Evolutionary conservation across 2,888 invertebrate species (phyloP).

Genomic region (Hyposoter dolosus): DNA sequence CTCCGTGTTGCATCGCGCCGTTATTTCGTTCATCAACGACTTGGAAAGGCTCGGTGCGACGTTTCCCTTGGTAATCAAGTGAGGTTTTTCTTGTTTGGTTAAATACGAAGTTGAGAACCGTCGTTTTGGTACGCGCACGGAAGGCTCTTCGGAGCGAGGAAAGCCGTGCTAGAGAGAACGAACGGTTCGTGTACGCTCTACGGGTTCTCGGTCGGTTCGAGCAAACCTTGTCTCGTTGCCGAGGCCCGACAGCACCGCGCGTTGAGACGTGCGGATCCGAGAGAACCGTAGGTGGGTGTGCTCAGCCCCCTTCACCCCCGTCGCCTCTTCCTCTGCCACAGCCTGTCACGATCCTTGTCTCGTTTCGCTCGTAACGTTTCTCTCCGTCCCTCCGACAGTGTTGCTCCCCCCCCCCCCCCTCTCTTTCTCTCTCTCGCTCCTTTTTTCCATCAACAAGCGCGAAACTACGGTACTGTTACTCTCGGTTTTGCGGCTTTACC

Average conservation of each 20-base stretch:
- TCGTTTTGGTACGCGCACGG: background rate
- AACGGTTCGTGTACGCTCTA: conserved; percentile 37
- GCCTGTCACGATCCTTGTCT: conserved; percentile 46
- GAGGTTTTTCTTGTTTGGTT: background rate
- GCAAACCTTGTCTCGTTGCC: conserved; percentile 27
- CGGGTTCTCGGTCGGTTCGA: conserved; percentile 23
- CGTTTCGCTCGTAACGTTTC: conserved; percentile 62
- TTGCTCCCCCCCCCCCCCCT: background rate
- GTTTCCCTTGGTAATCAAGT: conserved; percentile 10
- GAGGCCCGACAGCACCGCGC: conserved; percentile 33
- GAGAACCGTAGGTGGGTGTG: conserved; percentile 64
- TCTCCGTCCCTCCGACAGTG: conserved; percentile 50
- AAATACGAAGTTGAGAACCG: conserved; percentile 20
- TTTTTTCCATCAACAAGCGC: conserved; percentile 42
- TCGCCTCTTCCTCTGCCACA: background rate
- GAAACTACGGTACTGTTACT: conserved; percentile 67
- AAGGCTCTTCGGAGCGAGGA: conserved; percentile 15
- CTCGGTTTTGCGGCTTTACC: conserved; percentile 67
- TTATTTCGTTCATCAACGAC: conserved; percentile 49
- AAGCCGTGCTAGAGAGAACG: conserved; percentile 17
- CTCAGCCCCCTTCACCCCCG: conserved; percentile 34
- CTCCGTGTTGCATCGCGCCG: conserved; percentile 65
- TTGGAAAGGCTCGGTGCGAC: conserved; percentile 28
- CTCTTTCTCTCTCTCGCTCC: background rate
- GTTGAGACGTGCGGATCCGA: conserved; percentile 53